Conservation (phyloP, 2,888 invertebrate species). For the Oxycera nigricornis region DNA sequence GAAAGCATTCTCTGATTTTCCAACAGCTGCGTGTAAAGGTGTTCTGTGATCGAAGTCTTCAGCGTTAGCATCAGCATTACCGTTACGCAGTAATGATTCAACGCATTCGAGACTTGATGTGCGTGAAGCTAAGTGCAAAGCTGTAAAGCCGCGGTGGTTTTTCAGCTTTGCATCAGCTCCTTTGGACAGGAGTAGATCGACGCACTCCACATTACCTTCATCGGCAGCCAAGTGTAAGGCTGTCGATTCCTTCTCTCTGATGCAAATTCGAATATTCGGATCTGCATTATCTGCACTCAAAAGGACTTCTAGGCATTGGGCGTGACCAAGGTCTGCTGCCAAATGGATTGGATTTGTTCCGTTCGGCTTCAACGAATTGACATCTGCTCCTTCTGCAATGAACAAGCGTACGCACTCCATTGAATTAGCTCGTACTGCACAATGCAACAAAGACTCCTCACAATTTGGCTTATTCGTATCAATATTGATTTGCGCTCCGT, state of each 20-base stretch:
- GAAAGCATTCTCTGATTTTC: constrained; percentile 81
- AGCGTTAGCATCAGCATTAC: constrained; percentile 79
- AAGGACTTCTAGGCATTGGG: constrained; percentile 77
- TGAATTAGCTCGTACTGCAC: constrained; percentile 84
- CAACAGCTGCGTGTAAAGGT: constrained; percentile 82
- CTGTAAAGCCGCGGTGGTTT: constrained; percentile 82
- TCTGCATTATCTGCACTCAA: constrained; percentile 76
- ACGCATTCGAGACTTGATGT: constrained; percentile 83
- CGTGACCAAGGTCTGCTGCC: constrained; percentile 79
- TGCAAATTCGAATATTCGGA: constrained; percentile 72
- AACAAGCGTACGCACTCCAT: constrained; percentile 80
- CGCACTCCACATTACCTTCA: constrained; percentile 83
- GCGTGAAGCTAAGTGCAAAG: constrained; percentile 83
- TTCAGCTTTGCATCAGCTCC: constrained; percentile 78
- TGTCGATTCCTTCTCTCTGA: constrained; percentile 77
- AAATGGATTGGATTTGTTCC: constrained; percentile 83
- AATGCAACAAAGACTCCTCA: constrained; percentile 82
- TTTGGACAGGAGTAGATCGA: constrained; percentile 74
- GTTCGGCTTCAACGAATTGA: constrained; percentile 76
- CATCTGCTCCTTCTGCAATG: constrained; percentile 75
- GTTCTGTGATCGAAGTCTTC: constrained; percentile 83
- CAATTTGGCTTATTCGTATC: constrained; percentile 72
- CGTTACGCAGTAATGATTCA: constrained; percentile 75
- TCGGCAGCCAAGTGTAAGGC: constrained; percentile 88
- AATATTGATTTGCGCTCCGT: constrained; percentile 73